Conservation (phyloP, 2,888 invertebrate genomes). For the Operophtera brumata region DNA sequence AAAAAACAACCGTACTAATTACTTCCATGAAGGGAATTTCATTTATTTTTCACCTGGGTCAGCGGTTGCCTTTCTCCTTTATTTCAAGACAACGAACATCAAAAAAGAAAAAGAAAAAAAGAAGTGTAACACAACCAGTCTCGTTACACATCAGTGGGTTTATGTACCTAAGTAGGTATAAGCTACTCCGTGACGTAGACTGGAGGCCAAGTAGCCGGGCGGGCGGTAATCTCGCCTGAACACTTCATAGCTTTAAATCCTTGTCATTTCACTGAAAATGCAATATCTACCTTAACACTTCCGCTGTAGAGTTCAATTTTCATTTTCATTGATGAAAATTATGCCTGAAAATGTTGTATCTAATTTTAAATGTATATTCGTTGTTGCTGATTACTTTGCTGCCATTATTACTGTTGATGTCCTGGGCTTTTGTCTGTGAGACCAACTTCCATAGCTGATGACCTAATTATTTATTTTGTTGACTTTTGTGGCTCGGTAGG, state of each 20-base stretch:
- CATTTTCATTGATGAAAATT: background rate
- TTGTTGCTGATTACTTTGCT: background rate
- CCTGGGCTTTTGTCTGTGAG: no score
- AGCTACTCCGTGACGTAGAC: slow-evolving; percentile 4
- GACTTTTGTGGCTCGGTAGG: no score
- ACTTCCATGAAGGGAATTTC: no score
- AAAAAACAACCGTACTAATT: no score
- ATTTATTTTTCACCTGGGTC: no score
- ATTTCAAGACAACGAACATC: no score
- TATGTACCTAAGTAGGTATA: no score
- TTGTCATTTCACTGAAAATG: background rate
- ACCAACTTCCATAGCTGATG: no score
- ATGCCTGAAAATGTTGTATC: background rate
- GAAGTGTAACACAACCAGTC: background rate
- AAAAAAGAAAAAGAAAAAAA: no score
- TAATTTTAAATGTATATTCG: background rate
- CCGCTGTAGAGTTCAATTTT: background rate
- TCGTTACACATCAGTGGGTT: background rate
- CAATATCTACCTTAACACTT: background rate
- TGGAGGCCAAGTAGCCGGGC: background rate
- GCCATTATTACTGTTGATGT: no score
- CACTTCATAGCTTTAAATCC: slow-evolving; percentile 18
- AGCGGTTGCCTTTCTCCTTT: no score
- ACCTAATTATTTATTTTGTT: no score
- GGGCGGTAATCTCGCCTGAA: slow-evolving; percentile 13